Percentiles rank a stretch among this genome's conserved stretches.
phyloP scores from a whole-genome alignment of 1,140 invertebrate genomes.

The Philotrypesis tridentata region DNA sequence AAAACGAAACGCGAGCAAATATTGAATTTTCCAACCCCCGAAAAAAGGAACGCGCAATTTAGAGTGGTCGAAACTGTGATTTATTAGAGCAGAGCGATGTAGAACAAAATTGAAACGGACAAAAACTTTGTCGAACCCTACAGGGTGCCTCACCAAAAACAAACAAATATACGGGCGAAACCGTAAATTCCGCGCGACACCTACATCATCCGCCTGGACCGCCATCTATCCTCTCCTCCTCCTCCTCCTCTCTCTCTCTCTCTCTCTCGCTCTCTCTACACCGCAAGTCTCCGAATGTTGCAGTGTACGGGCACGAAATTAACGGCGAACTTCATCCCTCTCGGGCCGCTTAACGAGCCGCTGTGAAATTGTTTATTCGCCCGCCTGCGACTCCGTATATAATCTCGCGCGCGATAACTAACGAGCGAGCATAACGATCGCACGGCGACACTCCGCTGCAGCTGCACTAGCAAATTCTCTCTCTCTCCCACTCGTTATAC shows the following conservation, averaged over 20 bases:
- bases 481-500: no score
- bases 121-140: no score
- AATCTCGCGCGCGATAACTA: background rate
- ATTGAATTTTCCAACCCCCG: no score
- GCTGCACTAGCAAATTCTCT: background rate
- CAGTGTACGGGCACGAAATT: constrained; percentile 2
- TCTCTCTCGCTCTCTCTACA: background rate
- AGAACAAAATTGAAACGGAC: no score
- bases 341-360: constrained; percentile 13
- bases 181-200: background rate
- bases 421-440: background rate
- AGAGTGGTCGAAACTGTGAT: no score
- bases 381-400: background rate
- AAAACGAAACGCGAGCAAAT: no score
- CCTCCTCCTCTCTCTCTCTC: no score
- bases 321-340: background rate
- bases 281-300: background rate
- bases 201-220: background rate
- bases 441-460: background rate
- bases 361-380: constrained; percentile 26
- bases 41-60: no score
- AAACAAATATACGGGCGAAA: background rate
- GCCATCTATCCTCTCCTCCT: background rate
- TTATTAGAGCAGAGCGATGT: no score
- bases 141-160: no score